phyloP scores from a whole-genome alignment of 2,797 vertebrate genomes.

The Microcaecilia unicolor region DNA sequence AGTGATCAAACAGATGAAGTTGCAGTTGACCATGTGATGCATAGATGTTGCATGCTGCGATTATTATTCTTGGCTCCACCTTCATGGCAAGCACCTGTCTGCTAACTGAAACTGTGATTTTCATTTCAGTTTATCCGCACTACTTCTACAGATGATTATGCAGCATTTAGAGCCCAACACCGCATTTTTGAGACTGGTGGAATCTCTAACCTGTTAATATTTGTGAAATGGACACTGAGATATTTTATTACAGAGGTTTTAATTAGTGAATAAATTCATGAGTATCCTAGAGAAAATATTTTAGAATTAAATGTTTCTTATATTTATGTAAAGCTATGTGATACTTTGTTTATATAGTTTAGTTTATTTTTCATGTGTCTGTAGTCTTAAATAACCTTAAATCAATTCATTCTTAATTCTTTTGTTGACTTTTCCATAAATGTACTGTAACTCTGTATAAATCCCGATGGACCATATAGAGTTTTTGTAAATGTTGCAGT shows the following conservation, averaged over 20 bases:
- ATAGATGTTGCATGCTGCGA: too few species aligned
- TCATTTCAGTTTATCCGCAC: constrained; percentile 80
- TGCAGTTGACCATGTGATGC: too few species aligned
- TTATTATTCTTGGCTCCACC: too few species aligned
- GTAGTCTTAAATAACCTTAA: constrained; percentile 38
- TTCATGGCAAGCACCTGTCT: too few species aligned
- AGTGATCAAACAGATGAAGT: too few species aligned
- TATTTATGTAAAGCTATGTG: constrained; percentile 80
- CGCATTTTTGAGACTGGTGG: constrained; percentile 42
- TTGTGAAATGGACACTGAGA: constrained; percentile 65
- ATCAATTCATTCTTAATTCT: constrained; percentile 39
- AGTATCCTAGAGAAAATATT: constrained; percentile 73
- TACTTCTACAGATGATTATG: constrained; percentile 89
- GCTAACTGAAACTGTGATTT: not conserved
- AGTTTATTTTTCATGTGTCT: constrained; percentile 51
- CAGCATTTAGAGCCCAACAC: constrained; percentile 43
- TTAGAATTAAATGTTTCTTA: constrained; percentile 79
- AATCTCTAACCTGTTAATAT: constrained; percentile 46
- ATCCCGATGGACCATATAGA: constrained; percentile 46
- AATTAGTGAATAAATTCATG: constrained; percentile 65
- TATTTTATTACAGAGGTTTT: constrained; percentile 79
- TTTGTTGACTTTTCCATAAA: constrained; percentile 53
- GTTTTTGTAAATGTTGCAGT: constrained; percentile 65
- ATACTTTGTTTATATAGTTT: constrained; percentile 65
- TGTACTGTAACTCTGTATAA: constrained; percentile 80